Evolutionary conservation across 2,888 invertebrate species (phyloP).

Genomic region (Diaphora mendica): DNA sequence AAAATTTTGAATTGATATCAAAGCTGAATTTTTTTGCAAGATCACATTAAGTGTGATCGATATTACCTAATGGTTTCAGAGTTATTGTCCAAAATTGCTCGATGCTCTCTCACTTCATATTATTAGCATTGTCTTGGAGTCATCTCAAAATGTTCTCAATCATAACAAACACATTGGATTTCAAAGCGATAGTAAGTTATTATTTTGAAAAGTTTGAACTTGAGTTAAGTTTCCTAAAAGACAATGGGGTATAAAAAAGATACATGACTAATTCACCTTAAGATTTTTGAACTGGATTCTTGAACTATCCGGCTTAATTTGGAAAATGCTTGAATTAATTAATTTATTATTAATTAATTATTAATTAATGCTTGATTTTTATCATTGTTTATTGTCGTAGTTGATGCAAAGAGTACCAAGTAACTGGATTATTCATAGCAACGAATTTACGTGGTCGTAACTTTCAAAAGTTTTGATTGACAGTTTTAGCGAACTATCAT

Average conservation of each 20-base stretch:
- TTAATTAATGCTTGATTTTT: too few species aligned
- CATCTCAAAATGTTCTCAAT: not conserved
- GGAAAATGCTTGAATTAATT: too few species aligned
- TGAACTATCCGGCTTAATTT: not conserved
- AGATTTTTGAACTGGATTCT: not conserved
- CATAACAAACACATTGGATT: not conserved
- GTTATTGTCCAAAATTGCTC: too few species aligned
- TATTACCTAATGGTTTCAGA: too few species aligned
- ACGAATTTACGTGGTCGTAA: not conserved
- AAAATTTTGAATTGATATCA: not conserved
- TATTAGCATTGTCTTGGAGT: not conserved
- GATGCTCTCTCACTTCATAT: too few species aligned
- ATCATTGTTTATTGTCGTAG: too few species aligned
- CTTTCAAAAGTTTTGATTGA: not conserved
- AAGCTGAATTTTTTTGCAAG: not conserved
- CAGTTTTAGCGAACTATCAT: not conserved
- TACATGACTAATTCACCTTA: not conserved
- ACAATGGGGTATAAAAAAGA: not conserved
- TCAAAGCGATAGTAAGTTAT: not conserved
- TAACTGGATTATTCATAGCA: not conserved
- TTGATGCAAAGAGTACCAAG: not conserved
- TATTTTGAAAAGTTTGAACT: not conserved
- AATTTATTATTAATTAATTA: too few species aligned
- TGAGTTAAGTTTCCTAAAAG: not conserved
- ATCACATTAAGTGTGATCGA: not conserved